A percentile compares a stretch with the other conserved stretches of the same genome.
phyloP scores from a whole-genome alignment of 2,113 vertebrate species.

The Lycocorax pyrrhopterus region DNA sequence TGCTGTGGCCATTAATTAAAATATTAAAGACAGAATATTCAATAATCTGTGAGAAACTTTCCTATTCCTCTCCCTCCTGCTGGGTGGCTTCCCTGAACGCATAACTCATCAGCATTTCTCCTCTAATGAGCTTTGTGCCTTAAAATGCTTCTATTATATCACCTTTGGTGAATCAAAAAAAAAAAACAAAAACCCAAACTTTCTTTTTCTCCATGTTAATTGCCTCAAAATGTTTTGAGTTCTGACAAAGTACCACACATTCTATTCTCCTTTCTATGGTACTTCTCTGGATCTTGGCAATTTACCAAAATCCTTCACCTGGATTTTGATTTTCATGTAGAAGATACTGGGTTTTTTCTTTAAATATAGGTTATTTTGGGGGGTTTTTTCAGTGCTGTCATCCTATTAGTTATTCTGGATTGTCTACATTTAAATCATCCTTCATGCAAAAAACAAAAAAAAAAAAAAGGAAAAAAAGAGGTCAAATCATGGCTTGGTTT shows the following conservation, averaged over 20 bases:
- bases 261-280: neutral
- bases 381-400: neutral
- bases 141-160: neutral
- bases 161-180: neutral
- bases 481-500: neutral
- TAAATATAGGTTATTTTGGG: neutral
- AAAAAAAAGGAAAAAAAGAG: accelerated
- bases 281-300: neutral
- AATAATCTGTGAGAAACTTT: conserved; percentile 34
- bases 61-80: neutral
- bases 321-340: neutral
- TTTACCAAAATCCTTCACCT: neutral
- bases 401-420: neutral
- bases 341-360: neutral
- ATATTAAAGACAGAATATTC: conserved; percentile 30
- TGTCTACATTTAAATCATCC: neutral
- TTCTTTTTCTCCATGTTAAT: neutral
- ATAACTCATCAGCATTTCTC: neutral
- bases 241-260: neutral
- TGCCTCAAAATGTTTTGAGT: neutral
- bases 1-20: neutral
- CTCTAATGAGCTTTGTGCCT: neutral
- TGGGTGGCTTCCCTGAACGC: neutral
- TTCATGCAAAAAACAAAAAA: neutral
- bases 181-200: neutral